Base-by-base conservation (phyloP, 2,888 invertebrate species). In the Orthonevra nobilis region DNA sequence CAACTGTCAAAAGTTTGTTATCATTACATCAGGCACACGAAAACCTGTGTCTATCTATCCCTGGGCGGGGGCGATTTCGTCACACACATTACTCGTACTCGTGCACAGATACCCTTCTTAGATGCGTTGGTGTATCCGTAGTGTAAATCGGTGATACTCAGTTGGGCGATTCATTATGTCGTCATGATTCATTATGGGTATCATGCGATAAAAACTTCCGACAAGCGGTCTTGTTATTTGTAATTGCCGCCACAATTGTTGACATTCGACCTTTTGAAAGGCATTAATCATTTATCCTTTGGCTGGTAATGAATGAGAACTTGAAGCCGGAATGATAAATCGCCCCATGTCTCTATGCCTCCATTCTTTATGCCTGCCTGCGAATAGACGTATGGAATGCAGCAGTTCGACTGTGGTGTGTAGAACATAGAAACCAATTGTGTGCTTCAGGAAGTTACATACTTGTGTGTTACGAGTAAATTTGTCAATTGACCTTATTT, bases 221-320 rank as follows among this genome's bases (percentile, higher is more conserved):
- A 58, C 73, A 38, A 30, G 52, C 42, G 34, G 40, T 52, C 50
- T 73, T 58, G 58, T 61, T 61, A 48, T 69, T 68, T 75, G 68
- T 69, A 50, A 75, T 68, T 63, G 69, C 75, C 68, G 74, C 52
- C 69, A 15, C 69, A 75, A 69, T 75, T 75, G 69, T 69, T 75
- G 69, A 69, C 56, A 61, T 54, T 74, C 56, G 69, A 75, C 69
- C 75, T 42, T 34, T 50, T 23, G 19, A 15, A 56, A 63, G 20
- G 28, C 48, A 75, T 69, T 63, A 56, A 75, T 75, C 61, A 75
- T 74, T 66, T 60, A 66, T 73, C 36, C 73, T 73, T 73, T 44
- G 28, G 42, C 20, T 73, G 48, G 60, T 40, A 64, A 64, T 73
- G 58, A 73, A 58, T 73, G 56, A 50, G 14, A 17, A 40, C 38